Percentiles rank a stretch among this genome's conserved stretches.
Evolutionary conservation across 2,888 invertebrate species (phyloP).

Genomic region (Bruchidius siliquastri): DNA sequence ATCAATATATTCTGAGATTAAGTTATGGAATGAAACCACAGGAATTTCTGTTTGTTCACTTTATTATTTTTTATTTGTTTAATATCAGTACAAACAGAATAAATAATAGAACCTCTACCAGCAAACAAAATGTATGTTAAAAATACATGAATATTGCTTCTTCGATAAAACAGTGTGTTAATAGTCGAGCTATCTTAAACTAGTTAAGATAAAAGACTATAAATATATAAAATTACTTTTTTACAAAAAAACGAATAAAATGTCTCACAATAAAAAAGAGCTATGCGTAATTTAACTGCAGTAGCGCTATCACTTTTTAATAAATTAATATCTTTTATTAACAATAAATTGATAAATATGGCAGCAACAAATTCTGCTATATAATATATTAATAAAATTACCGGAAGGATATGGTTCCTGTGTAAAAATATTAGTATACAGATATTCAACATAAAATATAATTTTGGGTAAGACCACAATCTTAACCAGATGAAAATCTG

Average conservation of each 20-base stretch:
- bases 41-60: background rate
- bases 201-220: slow-evolving; percentile 21
- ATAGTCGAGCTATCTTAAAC: slow-evolving; percentile 28
- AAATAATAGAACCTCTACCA: slow-evolving; percentile 28
- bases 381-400: background rate
- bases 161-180: slow-evolving; percentile 29
- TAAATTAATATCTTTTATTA: background rate
- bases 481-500: background rate
- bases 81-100: background rate
- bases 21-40: no score
- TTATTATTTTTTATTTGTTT: background rate
- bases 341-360: background rate
- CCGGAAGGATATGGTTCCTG: background rate
- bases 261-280: background rate
- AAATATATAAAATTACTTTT: slow-evolving; percentile 22
- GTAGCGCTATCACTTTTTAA: slow-evolving; percentile 3
- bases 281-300: background rate
- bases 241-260: slow-evolving; percentile 12
- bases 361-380: background rate
- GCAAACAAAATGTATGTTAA: slow-evolving; percentile 38
- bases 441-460: background rate
- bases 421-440: background rate
- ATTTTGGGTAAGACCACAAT: background rate
- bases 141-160: slow-evolving; percentile 38
- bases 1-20: no score